phyloP scores from a whole-genome alignment of 2,113 vertebrate genomes.

The Aegithalos caudatus region DNA sequence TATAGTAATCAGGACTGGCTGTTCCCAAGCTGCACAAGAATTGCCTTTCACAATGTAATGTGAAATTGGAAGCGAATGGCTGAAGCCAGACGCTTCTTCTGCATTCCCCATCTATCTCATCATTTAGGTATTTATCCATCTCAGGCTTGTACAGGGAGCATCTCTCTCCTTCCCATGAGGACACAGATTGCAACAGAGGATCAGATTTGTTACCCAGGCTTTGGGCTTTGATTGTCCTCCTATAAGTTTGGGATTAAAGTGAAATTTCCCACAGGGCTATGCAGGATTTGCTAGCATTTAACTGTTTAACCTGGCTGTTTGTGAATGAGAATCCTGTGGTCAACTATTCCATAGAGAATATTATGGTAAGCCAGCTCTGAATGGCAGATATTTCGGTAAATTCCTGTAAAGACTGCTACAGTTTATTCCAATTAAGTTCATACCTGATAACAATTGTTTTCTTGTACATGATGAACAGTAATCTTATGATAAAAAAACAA shows the following conservation, averaged over 20 bases:
- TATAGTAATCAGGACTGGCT: constrained; percentile 99
- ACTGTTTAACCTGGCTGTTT: constrained; percentile 99
- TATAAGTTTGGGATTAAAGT: constrained; percentile 99
- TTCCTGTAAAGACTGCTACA: constrained; percentile 71
- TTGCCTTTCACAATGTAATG: constrained; percentile 96
- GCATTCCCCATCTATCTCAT: constrained; percentile 97
- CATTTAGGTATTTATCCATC: constrained; percentile 99
- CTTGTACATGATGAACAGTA: constrained; percentile 57
- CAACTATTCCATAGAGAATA: constrained; percentile 89
- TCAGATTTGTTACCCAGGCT: constrained; percentile 99
- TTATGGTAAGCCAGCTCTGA: constrained; percentile 82
- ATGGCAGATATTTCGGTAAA: constrained; percentile 77
- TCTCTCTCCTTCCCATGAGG: constrained; percentile 94
- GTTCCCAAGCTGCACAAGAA: constrained; percentile 94
- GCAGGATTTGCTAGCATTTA: constrained; percentile 99
- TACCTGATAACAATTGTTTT: constrained; percentile 71
- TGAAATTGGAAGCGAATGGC: constrained; percentile 99
- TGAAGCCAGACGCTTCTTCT: constrained; percentile 93
- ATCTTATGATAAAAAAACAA: constrained; percentile 59
- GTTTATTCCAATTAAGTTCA: constrained; percentile 81
- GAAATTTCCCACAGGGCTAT: constrained; percentile 99
- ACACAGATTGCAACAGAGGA: constrained; percentile 92
- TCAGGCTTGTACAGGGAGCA: constrained; percentile 89
- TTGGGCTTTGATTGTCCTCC: constrained; percentile 99
- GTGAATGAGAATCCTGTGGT: constrained; percentile 88